Percentiles rank a stretch among this genome's conserved stretches.
phyloP scores from a whole-genome alignment of 1,140 invertebrate species.

The Ceratoteleas bidentatus region DNA sequence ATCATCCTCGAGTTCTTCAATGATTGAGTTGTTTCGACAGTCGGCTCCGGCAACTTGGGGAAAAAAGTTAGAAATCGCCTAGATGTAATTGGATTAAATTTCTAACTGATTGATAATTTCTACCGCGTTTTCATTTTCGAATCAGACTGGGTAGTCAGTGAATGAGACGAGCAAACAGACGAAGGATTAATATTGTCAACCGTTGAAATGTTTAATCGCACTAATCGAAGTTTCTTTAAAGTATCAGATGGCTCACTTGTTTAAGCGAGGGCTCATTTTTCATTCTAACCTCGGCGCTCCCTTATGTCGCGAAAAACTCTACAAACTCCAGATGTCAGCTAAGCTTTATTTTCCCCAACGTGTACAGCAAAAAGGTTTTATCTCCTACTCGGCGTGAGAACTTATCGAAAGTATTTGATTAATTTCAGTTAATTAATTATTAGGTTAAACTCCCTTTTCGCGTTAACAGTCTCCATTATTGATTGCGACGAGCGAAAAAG shows the following conservation, averaged over 20 bases:
- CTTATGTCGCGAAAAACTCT: constrained; percentile 60
- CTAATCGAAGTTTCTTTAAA: constrained; percentile 11
- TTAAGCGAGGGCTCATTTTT: constrained; percentile 43
- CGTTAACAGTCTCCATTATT: constrained; percentile 25
- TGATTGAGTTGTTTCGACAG: constrained; percentile 20
- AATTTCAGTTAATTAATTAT: constrained; percentile 54
- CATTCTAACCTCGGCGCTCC: constrained; percentile 35
- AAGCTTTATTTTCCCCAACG: constrained; percentile 57
- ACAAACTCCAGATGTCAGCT: constrained; percentile 61
- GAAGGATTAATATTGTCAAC: neutral
- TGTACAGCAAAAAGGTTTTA: constrained; percentile 57
- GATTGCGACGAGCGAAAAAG: constrained; percentile 12
- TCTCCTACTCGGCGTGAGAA: constrained; percentile 33
- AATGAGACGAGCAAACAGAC: too few relatives aligned
- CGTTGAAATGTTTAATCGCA: constrained; percentile 5
- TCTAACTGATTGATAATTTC: neutral
- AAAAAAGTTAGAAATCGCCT: neutral
- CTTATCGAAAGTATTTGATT: constrained; percentile 53
- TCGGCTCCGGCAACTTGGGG: neutral
- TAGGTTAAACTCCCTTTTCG: constrained; percentile 27
- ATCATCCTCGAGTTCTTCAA: neutral
- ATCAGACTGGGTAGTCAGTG: too few relatives aligned
- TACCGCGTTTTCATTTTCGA: too few relatives aligned
- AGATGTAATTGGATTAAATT: constrained; percentile 1
- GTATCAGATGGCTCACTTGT: constrained; percentile 34